These are phyloP conservation scores for Brotula barbata DNA, from an alignment of 2,797 vertebrate species.

Conservation along the genomic window DNA sequence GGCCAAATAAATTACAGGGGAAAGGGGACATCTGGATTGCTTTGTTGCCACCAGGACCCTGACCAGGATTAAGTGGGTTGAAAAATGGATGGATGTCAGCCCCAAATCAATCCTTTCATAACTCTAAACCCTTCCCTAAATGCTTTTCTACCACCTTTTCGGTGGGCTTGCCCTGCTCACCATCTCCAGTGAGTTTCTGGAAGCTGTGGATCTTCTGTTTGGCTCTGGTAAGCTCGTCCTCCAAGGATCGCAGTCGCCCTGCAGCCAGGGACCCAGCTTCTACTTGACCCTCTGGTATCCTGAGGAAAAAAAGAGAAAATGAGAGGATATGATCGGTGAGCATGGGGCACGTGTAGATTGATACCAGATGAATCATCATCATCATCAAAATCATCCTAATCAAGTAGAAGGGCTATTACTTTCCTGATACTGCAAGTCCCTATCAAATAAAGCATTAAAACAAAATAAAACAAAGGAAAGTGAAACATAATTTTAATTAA, in stretches of 20 bases:
- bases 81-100: too few species aligned
- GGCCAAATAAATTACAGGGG: too few species aligned
- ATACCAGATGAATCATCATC: neutral
- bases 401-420: neutral
- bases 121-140: conserved; percentile 28
- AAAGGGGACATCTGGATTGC: too few species aligned
- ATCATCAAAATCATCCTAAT: neutral
- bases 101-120: conserved; percentile 28
- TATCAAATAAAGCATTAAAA: neutral
- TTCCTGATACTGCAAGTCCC: too few species aligned
- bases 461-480: neutral
- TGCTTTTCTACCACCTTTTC: conserved; percentile 7
- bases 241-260: conserved; percentile 90
- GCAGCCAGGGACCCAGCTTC: conserved; percentile 87
- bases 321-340: conserved; percentile 15
- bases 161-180: conserved; percentile 71
- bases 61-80: too few species aligned
- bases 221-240: conserved; percentile 94
- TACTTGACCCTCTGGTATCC: conserved; percentile 94
- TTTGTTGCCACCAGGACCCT: too few species aligned
- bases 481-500: neutral
- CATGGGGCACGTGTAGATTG: neutral
- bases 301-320: conserved; percentile 53
- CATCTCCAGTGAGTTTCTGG: conserved; percentile 90
- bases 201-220: conserved; percentile 97